Conservation (phyloP, 1,140 invertebrate species). For the Lepidurus arcticus region DNA sequence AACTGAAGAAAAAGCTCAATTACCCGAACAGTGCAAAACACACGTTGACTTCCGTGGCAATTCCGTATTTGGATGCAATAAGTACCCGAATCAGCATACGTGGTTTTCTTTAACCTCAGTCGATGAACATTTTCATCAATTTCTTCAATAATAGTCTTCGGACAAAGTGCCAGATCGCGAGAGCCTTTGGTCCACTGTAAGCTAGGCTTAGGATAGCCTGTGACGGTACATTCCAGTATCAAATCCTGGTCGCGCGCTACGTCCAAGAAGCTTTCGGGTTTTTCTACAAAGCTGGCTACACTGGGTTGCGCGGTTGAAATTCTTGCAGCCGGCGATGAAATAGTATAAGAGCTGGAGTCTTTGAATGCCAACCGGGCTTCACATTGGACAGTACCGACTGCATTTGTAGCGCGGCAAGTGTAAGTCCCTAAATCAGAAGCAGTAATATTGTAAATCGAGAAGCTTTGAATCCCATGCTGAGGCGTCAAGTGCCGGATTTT, state of each 20-base stretch:
- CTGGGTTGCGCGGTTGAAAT: background rate
- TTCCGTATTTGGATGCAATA: slow-evolving; percentile 92
- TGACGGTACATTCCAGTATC: slow-evolving; percentile 67
- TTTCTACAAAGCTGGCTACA: slow-evolving; percentile 67
- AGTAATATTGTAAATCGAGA: slow-evolving; percentile 48
- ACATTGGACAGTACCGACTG: slow-evolving; percentile 45
- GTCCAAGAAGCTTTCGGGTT: slow-evolving; percentile 65
- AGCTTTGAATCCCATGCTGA: slow-evolving; percentile 43
- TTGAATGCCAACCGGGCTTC: slow-evolving; percentile 38
- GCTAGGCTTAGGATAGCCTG: slow-evolving; percentile 70
- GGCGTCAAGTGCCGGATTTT: slow-evolving; percentile 52
- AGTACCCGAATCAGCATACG: slow-evolving; percentile 79
- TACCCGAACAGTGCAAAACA: slow-evolving; percentile 75
- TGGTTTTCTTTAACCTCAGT: slow-evolving; percentile 78
- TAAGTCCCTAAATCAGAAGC: slow-evolving; percentile 49
- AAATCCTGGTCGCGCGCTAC: slow-evolving; percentile 72
- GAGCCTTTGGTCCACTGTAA: slow-evolving; percentile 78
- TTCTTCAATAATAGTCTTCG: slow-evolving; percentile 65
- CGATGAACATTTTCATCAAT: slow-evolving; percentile 74
- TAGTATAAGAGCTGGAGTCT: slow-evolving; percentile 44
- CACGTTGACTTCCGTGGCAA: slow-evolving; percentile 74
- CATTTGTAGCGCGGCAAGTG: slow-evolving; percentile 50
- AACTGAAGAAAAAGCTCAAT: slow-evolving; percentile 36
- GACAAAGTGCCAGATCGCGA: slow-evolving; percentile 69
- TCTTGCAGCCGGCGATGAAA: slow-evolving; percentile 43